phyloP scores from a whole-genome alignment of 2,888 invertebrate species.

The Mythimna ferrago region DNA sequence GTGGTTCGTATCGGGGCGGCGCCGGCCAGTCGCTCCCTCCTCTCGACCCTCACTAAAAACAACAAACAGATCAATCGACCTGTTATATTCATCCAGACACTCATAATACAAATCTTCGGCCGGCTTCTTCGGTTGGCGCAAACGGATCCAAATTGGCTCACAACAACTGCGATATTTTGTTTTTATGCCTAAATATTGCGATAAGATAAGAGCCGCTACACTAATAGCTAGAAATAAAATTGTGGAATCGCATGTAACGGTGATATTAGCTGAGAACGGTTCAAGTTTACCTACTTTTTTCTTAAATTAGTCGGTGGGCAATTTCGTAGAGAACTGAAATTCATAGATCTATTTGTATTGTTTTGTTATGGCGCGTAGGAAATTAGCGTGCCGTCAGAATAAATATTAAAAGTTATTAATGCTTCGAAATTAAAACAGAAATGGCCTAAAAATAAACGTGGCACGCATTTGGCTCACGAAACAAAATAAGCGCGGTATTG shows the following conservation, averaged over 20 bases:
- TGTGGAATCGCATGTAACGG: slow-evolving; percentile 88
- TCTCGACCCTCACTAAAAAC: slow-evolving; percentile 85
- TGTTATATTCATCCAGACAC: slow-evolving; percentile 81
- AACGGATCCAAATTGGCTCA: slow-evolving; percentile 72
- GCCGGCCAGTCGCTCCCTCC: slow-evolving; percentile 86
- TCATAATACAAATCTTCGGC: slow-evolving; percentile 74
- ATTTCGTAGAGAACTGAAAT: slow-evolving; percentile 77
- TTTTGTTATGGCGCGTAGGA: slow-evolving; percentile 33
- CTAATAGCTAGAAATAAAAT: slow-evolving; percentile 88
- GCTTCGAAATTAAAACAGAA: slow-evolving; percentile 39
- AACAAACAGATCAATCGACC: slow-evolving; percentile 89
- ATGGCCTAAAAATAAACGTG: slow-evolving; percentile 52
- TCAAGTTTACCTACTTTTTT: slow-evolving; percentile 85
- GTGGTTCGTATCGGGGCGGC: slow-evolving; percentile 86
- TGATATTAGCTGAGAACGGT: slow-evolving; percentile 86
- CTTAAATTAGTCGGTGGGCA: slow-evolving; percentile 78
- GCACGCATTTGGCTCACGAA: slow-evolving; percentile 53
- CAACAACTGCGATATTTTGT: slow-evolving; percentile 81
- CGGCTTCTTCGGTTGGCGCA: slow-evolving; percentile 72
- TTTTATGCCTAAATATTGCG: slow-evolving; percentile 85
- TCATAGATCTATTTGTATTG: slow-evolving; percentile 58
- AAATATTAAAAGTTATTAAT: slow-evolving; percentile 47
- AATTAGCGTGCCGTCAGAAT: slow-evolving; percentile 40
- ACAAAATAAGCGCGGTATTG: slow-evolving; percentile 57
- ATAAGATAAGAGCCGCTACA: slow-evolving; percentile 85